phyloP scores from a whole-genome alignment of 2,797 vertebrate species.

The Pygocentrus nattereri region DNA sequence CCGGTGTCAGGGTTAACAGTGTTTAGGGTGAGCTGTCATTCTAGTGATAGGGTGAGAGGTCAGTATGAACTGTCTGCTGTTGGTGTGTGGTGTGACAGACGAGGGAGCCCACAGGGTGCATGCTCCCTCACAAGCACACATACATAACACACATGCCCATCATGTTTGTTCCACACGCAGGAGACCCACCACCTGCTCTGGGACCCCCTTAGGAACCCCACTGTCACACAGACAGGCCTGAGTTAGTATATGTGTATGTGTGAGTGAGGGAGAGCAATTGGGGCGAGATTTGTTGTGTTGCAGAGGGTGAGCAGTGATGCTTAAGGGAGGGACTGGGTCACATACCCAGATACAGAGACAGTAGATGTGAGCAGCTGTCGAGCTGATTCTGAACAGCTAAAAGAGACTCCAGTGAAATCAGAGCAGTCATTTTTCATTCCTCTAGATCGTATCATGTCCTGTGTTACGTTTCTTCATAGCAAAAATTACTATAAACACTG shows the following conservation, averaged over 20 bases:
- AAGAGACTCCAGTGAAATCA: background rate
- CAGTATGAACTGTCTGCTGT: slow-evolving; percentile 9
- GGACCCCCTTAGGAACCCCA: background rate
- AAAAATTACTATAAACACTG: no score
- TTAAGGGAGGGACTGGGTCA: background rate
- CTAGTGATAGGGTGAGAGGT: slow-evolving; percentile 3
- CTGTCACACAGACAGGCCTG: background rate
- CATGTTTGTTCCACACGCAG: slow-evolving; percentile 3
- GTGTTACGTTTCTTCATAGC: background rate
- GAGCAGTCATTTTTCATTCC: background rate
- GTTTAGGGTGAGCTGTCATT: background rate
- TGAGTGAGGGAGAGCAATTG: slow-evolving; percentile 30
- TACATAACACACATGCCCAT: slow-evolving; percentile 3
- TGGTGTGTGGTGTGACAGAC: slow-evolving; percentile 9
- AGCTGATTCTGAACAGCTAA: background rate
- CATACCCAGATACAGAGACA: slow-evolving; percentile 1
- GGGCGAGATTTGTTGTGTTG: background rate
- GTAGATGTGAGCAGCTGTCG: background rate
- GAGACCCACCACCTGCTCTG: slow-evolving; percentile 7
- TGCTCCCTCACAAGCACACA: slow-evolving; percentile 7
- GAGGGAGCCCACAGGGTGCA: background rate
- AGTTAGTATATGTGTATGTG: slow-evolving; percentile 15
- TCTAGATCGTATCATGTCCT: background rate
- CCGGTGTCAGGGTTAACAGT: background rate
- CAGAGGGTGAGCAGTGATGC: slow-evolving; percentile 5